Evolutionary conservation across 2,888 invertebrate genomes (phyloP).

Genomic region (Embidobia sp.): DNA sequence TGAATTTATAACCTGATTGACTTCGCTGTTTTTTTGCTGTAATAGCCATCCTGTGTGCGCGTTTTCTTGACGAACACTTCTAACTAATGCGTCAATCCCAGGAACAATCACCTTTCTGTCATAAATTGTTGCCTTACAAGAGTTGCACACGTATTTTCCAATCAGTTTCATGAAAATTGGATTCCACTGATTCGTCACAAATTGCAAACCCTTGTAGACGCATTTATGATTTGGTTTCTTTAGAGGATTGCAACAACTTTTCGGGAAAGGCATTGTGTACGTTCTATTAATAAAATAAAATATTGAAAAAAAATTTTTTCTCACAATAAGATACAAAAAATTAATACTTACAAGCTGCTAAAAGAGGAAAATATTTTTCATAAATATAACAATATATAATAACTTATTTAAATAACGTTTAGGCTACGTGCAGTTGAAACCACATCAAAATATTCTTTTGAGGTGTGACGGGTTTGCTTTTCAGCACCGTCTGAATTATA

Average conservation of each 20-base stretch:
- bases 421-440: too few species aligned
- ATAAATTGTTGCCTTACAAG: constrained; percentile 5
- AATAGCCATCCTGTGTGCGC: constrained; percentile 8
- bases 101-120: constrained; percentile 10
- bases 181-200: constrained; percentile 14
- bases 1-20: not conserved
- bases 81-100: constrained; percentile 2
- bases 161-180: constrained; percentile 5
- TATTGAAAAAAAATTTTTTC: too few species aligned
- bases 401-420: too few species aligned
- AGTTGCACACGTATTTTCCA: constrained; percentile 15
- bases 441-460: too few species aligned
- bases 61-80: not conserved
- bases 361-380: too few species aligned
- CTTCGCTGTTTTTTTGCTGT: not conserved
- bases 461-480: too few species aligned
- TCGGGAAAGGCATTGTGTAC: not conserved
- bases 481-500: too few species aligned
- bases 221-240: constrained; percentile 1
- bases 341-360: too few species aligned
- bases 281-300: not conserved
- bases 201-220: not conserved
- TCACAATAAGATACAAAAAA: too few species aligned
- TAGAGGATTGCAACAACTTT: constrained; percentile 5
- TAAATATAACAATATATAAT: too few species aligned